phyloP scores from a whole-genome alignment of 2,797 vertebrate genomes.

The Coendou prehensilis region DNA sequence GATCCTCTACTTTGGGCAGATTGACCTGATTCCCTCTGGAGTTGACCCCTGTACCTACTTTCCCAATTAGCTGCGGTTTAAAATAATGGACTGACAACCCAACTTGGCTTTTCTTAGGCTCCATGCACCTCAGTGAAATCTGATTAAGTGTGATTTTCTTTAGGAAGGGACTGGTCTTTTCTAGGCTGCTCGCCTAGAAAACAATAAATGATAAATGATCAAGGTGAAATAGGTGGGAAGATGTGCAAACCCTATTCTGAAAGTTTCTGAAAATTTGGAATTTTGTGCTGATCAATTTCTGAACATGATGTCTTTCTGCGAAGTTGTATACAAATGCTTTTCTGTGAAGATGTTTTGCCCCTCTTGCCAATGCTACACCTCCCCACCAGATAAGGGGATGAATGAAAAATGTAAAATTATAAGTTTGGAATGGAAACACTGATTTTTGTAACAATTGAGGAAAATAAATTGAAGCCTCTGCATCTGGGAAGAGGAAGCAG shows the following conservation, averaged over 20 bases:
- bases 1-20: neutral
- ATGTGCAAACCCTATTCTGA: neutral
- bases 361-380: neutral
- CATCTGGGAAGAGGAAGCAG: neutral
- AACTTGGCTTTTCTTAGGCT: neutral
- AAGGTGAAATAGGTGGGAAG: neutral
- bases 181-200: neutral
- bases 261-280: slow-evolving; percentile 17
- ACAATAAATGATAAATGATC: neutral
- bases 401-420: slow-evolving; percentile 1
- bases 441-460: neutral
- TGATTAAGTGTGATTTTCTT: neutral
- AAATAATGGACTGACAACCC: neutral
- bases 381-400: neutral
- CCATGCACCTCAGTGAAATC: neutral
- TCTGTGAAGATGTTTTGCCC: neutral
- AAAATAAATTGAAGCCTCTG: neutral
- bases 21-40: rapidly evolving
- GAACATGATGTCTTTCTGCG: neutral
- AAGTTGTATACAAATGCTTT: neutral
- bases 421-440: neutral
- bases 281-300: slow-evolving; percentile 8
- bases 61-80: neutral
- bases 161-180: neutral
- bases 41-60: neutral